A percentile compares a stretch with the other conserved stretches of the same genome.
phyloP scores from a whole-genome alignment of 1,140 invertebrate genomes.

The Harlomillsia oculata region DNA sequence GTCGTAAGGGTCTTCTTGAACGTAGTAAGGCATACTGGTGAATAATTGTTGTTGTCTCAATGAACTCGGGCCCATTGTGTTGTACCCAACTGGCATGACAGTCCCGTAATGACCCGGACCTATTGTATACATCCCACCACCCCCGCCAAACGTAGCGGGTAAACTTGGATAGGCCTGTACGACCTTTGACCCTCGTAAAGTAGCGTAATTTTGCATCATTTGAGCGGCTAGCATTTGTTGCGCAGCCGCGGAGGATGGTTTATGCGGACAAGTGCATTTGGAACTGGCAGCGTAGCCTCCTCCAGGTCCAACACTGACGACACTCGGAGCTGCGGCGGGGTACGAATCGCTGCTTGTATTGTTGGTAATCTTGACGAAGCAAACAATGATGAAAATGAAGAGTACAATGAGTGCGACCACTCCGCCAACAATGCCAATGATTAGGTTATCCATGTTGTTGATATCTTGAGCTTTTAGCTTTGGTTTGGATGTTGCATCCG shows the following conservation, averaged over 20 bases:
- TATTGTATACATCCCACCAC: constrained; percentile 11
- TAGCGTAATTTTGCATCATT: constrained; percentile 13
- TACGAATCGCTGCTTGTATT: neutral
- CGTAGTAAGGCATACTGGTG: constrained; percentile 18
- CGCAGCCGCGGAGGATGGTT: neutral
- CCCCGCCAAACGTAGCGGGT: constrained; percentile 6
- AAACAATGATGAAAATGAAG: constrained; percentile 69
- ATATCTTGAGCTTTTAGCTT: constrained; percentile 43
- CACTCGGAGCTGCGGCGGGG: constrained; percentile 23
- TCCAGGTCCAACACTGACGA: constrained; percentile 17
- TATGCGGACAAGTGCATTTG: constrained; percentile 32
- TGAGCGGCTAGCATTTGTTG: constrained; percentile 9
- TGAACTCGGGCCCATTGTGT: constrained; percentile 11
- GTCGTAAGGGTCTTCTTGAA: constrained; percentile 24
- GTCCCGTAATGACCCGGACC: neutral
- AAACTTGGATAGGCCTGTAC: constrained; percentile 11
- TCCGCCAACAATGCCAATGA: constrained; percentile 82
- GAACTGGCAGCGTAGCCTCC: constrained; percentile 2
- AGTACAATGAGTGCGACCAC: constrained; percentile 82
- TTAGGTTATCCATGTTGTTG: constrained; percentile 77
- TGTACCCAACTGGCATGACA: constrained; percentile 17
- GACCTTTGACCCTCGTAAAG: neutral
- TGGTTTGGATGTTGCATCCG: constrained; percentile 36
- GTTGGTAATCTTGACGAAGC: constrained; percentile 56
- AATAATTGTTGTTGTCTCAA: constrained; percentile 20